Evolutionary conservation across 1,140 invertebrate genomes (phyloP).

Genomic region (Neelides sp.): DNA sequence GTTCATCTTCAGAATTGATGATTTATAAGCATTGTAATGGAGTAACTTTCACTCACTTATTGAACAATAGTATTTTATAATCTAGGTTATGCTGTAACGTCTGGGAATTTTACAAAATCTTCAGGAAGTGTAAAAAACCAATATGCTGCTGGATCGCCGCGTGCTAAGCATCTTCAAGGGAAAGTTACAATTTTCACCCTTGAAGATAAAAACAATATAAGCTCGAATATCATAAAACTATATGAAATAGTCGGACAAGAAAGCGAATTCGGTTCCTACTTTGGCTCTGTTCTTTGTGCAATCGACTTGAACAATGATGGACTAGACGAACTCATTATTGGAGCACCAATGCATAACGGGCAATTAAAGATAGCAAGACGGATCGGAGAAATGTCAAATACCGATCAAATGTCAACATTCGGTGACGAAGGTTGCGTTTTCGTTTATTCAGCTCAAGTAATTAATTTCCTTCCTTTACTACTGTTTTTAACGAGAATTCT

Average conservation of each 20-base stretch:
- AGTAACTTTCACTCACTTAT: no score
- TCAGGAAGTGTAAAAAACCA: conserved; percentile 14
- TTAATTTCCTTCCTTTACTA: no score
- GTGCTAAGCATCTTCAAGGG: conserved; percentile 9
- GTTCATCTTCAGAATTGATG: no score
- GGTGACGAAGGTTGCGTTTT: conserved; percentile 49
- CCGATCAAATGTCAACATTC: no score
- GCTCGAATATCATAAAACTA: neutral
- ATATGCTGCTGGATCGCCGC: conserved; percentile 24
- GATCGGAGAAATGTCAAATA: no score
- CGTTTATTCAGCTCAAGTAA: conserved; percentile 40
- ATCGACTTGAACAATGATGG: conserved; percentile 59
- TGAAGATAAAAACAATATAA: neutral
- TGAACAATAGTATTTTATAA: no score
- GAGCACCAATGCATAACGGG: no score
- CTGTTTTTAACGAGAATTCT: neutral
- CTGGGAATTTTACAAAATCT: conserved; percentile 20
- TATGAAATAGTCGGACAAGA: neutral
- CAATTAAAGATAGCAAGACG: no score
- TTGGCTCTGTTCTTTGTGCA: conserved; percentile 50
- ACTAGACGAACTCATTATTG: conserved; percentile 38
- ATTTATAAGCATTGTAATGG: no score
- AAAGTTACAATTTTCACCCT: conserved; percentile 26
- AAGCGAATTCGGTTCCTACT: conserved; percentile 17
- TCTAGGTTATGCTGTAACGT: conserved; percentile 25